Evolutionary conservation across 2,113 vertebrate species (phyloP).

Genomic region (Nematolebias whitei): DNA sequence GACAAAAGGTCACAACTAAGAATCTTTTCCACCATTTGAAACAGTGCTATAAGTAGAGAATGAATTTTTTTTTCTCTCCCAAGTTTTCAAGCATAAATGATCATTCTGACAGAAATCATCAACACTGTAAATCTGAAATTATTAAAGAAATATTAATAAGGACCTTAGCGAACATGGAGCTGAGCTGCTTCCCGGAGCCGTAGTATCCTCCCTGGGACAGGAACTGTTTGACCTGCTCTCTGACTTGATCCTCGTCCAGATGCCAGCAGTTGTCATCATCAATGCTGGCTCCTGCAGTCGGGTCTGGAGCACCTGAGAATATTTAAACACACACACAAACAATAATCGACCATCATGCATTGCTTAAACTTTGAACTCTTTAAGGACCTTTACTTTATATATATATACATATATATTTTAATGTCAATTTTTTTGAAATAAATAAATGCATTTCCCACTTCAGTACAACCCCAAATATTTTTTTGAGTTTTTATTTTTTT

Average conservation of each 20-base stretch:
- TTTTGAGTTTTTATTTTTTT: no score
- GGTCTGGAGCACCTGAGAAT: constrained; percentile 90
- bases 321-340: constrained; percentile 7
- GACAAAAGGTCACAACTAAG: no score
- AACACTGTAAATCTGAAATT: background rate
- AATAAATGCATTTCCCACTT: no score
- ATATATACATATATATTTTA: no score
- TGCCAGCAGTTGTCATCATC: constrained; percentile 99
- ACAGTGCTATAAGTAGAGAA: no score
- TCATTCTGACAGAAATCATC: background rate
- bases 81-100: background rate
- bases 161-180: constrained; percentile 99
- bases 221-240: constrained; percentile 98
- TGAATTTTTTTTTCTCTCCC: background rate
- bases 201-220: constrained; percentile 98
- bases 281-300: constrained; percentile 96
- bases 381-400: no score
- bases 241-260: constrained; percentile 96
- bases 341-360: no score
- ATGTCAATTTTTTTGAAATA: no score
- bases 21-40: no score
- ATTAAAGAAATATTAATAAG: background rate
- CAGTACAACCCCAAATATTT: no score
- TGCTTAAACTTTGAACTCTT: no score
- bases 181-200: constrained; percentile 97